These are phyloP conservation scores for Apis dorsata DNA, from an alignment of 1,140 invertebrate genomes.

Conservation along the genomic window DNA sequence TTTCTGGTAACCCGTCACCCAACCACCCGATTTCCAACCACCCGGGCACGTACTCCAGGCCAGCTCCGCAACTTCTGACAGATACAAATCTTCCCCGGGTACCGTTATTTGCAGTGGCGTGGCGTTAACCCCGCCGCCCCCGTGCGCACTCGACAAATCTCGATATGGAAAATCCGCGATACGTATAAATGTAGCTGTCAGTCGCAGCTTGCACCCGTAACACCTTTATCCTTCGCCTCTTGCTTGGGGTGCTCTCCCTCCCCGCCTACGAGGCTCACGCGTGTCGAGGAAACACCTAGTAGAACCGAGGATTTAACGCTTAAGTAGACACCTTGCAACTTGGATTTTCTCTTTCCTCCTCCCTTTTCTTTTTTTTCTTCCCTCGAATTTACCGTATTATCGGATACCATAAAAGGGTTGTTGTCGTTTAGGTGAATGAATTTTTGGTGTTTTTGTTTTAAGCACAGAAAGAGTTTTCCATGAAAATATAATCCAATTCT, in stretches of 20 bases:
- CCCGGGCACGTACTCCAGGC: constrained; percentile 60
- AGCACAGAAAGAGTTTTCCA: no score
- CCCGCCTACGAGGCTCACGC: constrained; percentile 8
- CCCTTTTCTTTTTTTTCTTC: background rate
- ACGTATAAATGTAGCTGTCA: constrained; percentile 79
- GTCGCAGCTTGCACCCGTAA: constrained; percentile 71
- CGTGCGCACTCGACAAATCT: constrained; percentile 76
- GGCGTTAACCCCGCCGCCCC: constrained; percentile 55
- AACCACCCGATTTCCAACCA: constrained; percentile 58
- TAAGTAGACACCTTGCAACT: background rate
- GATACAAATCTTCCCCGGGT: constrained; percentile 75
- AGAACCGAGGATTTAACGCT: background rate
- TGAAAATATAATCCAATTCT: no score
- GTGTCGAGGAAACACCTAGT: constrained; percentile 9
- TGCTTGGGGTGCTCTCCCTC: background rate
- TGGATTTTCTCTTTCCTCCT: background rate
- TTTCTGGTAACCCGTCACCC: constrained; percentile 57
- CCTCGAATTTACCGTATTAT: background rate
- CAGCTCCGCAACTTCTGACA: constrained; percentile 73
- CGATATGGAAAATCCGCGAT: constrained; percentile 78
- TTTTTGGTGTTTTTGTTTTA: constrained; percentile 8
- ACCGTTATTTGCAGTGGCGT: constrained; percentile 73
- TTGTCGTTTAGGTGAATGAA: background rate
- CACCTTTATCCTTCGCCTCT: constrained; percentile 62
- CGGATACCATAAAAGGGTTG: background rate